Conservation (phyloP, 2,888 invertebrate genomes). For the Mallateleia sp. region DNA sequence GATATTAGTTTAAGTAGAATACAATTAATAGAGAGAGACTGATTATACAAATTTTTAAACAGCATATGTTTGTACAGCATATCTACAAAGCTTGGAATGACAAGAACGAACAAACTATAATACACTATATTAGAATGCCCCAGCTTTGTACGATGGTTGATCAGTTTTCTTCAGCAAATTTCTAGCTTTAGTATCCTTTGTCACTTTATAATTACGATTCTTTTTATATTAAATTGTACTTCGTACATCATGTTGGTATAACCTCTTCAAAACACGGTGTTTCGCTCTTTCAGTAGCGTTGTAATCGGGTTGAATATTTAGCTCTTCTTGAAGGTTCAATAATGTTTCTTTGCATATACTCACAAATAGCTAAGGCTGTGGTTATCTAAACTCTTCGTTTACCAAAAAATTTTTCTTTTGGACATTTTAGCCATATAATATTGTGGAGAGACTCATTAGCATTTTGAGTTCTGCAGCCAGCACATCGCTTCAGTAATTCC, state of each 20-base stretch:
- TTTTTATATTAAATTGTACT: neutral
- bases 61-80: neutral
- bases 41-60: neutral
- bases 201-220: neutral
- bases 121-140: neutral
- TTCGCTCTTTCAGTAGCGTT: neutral
- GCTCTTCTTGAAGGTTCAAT: neutral
- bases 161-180: neutral
- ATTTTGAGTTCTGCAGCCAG: slow-evolving; percentile 34
- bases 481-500: slow-evolving; percentile 10
- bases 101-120: neutral
- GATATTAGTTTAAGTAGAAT: neutral
- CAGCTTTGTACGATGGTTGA: neutral
- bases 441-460: slow-evolving; percentile 36
- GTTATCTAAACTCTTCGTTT: slow-evolving; percentile 38
- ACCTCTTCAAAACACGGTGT: neutral
- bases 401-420: slow-evolving; percentile 41
- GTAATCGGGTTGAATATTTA: too few relatives aligned
- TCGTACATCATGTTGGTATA: neutral
- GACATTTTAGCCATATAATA: slow-evolving; percentile 18
- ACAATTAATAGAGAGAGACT: neutral
- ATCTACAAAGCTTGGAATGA: neutral
- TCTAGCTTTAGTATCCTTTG: neutral
- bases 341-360: slow-evolving; percentile 19
- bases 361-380: slow-evolving; percentile 25